Evolutionary conservation across 2,113 vertebrate species (phyloP).

Genomic region (Azemiops feae): DNA sequence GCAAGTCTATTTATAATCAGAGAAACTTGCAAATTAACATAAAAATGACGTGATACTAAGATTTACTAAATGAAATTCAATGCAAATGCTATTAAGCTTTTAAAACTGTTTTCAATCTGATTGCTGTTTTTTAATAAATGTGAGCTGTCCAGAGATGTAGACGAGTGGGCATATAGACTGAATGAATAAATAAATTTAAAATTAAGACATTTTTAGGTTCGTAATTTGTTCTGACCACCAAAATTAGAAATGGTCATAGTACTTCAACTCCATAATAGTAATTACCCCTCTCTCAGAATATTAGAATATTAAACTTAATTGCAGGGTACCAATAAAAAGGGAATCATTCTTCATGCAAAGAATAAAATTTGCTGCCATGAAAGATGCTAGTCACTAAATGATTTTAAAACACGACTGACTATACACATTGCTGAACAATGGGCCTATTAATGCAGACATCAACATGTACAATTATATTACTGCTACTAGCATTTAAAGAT

Average conservation of each 20-base stretch:
- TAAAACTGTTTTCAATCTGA: background rate
- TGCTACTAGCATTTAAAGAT: background rate
- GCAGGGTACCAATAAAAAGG: background rate
- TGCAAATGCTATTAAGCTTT: background rate
- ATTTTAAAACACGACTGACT: background rate
- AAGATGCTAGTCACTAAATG: background rate
- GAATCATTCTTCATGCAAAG: background rate
- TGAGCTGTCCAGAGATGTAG: background rate
- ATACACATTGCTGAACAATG: background rate
- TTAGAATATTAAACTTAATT: background rate
- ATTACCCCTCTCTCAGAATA: background rate
- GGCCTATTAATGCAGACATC: background rate
- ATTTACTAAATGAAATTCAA: background rate
- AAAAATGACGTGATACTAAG: background rate
- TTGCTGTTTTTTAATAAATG: background rate
- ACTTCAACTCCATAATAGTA: background rate
- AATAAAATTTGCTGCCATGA: background rate
- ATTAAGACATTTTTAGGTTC: background rate
- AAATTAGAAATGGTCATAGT: background rate
- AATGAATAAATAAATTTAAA: background rate
- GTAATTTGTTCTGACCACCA: background rate
- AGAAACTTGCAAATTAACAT: background rate
- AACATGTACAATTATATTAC: background rate
- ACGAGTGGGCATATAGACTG: background rate
- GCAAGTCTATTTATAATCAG: background rate